Evolutionary conservation across 2,797 vertebrate genomes (phyloP).

Genomic region (Cygnus olor): DNA sequence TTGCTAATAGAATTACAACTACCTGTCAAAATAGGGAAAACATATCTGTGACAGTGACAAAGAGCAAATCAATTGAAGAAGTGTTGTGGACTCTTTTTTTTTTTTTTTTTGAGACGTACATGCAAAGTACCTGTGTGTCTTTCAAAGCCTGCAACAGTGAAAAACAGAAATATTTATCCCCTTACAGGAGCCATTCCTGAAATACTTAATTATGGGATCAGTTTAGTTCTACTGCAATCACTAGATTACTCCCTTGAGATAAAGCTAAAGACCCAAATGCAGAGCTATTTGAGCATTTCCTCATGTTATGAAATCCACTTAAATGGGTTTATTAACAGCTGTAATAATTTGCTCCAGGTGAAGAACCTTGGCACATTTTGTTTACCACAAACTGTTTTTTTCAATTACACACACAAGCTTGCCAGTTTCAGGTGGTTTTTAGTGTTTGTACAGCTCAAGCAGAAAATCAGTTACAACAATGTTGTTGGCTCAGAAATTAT

Average conservation of each 20-base stretch:
- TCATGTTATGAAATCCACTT: constrained; percentile 24
- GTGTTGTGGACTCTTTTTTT: neutral
- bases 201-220: neutral
- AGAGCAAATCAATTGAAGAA: constrained; percentile 84
- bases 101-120: neutral
- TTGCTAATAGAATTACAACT: constrained; percentile 86
- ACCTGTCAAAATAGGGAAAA: constrained; percentile 86
- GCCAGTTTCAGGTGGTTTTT: constrained; percentile 52
- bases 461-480: constrained; percentile 53
- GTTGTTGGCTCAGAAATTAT: constrained; percentile 49
- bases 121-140: constrained; percentile 55
- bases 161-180: constrained; percentile 35
- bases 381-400: constrained; percentile 38
- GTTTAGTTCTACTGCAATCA: neutral
- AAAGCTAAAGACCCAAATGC: neutral
- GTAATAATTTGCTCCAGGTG: constrained; percentile 63
- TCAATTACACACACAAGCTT: neutral
- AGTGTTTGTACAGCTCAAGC: constrained; percentile 46
- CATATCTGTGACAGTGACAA: constrained; percentile 80
- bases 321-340: constrained; percentile 34
- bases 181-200: neutral
- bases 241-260: neutral
- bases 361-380: constrained; percentile 1
- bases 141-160: constrained; percentile 37
- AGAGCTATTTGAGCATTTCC: constrained; percentile 51